Percentiles rank a stretch among this genome's conserved stretches.
These are phyloP conservation scores for Butorides virescens DNA, from an alignment of 2,113 vertebrate genomes.

Conservation along the genomic window DNA sequence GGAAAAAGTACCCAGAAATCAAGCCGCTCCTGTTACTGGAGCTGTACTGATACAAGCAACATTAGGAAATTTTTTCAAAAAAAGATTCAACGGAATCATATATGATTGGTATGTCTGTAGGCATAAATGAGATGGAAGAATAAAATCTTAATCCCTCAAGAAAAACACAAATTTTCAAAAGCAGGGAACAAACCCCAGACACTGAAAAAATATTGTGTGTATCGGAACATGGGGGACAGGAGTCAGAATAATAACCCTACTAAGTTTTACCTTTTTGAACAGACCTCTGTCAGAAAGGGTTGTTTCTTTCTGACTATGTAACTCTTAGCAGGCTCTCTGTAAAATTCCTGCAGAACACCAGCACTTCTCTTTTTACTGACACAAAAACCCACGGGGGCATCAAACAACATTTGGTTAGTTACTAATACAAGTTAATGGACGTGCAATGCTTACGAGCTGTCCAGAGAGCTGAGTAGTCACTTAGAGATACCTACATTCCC, in stretches of 20 bases:
- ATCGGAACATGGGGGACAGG: neutral
- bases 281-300: neutral
- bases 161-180: neutral
- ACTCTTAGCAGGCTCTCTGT: neutral
- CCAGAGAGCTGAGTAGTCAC: neutral
- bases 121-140: neutral
- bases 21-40: neutral
- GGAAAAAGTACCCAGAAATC: neutral
- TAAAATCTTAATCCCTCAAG: neutral
- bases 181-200: neutral
- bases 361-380: neutral
- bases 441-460: neutral
- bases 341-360: neutral
- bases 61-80: neutral
- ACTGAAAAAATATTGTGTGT: neutral
- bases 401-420: neutral
- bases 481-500: neutral
- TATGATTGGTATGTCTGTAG: neutral
- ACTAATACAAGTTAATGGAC: neutral
- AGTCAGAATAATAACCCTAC: neutral
- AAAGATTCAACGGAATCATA: neutral
- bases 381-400: neutral
- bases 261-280: neutral
- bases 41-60: neutral
- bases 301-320: neutral